phyloP scores from a whole-genome alignment of 2,888 invertebrate genomes.

The Drosophila greeni region DNA sequence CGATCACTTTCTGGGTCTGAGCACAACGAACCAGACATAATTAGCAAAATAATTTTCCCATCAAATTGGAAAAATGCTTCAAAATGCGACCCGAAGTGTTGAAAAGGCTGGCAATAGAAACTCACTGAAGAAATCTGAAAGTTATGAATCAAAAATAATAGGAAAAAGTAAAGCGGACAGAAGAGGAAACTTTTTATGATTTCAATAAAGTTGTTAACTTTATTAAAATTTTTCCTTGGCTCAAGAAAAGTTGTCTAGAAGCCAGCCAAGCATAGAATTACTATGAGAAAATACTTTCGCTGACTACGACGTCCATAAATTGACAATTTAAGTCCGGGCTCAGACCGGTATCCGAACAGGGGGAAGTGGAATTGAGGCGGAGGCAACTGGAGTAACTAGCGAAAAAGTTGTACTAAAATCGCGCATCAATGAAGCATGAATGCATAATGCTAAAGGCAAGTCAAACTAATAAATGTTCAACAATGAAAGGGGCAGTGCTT shows the following conservation, averaged over 20 bases:
- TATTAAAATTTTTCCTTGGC: slow-evolving; percentile 70
- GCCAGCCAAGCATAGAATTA: slow-evolving; percentile 71
- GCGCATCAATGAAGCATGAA: slow-evolving; percentile 70
- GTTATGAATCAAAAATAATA: slow-evolving; percentile 52
- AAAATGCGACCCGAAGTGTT: slow-evolving; percentile 47
- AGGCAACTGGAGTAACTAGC: slow-evolving; percentile 17
- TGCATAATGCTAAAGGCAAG: slow-evolving; percentile 58
- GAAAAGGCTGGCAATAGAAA: slow-evolving; percentile 45
- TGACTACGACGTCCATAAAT: slow-evolving; percentile 67
- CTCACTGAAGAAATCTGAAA: slow-evolving; percentile 50
- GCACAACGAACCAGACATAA: slow-evolving; percentile 67
- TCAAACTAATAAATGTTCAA: slow-evolving; percentile 65
- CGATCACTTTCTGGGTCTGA: slow-evolving; percentile 26
- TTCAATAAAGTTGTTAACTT: slow-evolving; percentile 73
- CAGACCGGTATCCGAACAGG: slow-evolving; percentile 14
- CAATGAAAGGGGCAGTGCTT: slow-evolving; percentile 43
- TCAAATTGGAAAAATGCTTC: slow-evolving; percentile 64
- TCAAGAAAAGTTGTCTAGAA: slow-evolving; percentile 63
- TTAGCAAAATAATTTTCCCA: slow-evolving; percentile 70
- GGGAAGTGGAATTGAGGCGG: slow-evolving; percentile 2
- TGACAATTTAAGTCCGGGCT: slow-evolving; percentile 70
- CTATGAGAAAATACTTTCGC: slow-evolving; percentile 67
- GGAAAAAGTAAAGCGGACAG: slow-evolving; percentile 16
- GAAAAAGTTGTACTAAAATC: slow-evolving; percentile 53
- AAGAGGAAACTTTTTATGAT: slow-evolving; percentile 54